Evolutionary conservation across 2,797 vertebrate species (phyloP).

Genomic region (Chaunax sp.): DNA sequence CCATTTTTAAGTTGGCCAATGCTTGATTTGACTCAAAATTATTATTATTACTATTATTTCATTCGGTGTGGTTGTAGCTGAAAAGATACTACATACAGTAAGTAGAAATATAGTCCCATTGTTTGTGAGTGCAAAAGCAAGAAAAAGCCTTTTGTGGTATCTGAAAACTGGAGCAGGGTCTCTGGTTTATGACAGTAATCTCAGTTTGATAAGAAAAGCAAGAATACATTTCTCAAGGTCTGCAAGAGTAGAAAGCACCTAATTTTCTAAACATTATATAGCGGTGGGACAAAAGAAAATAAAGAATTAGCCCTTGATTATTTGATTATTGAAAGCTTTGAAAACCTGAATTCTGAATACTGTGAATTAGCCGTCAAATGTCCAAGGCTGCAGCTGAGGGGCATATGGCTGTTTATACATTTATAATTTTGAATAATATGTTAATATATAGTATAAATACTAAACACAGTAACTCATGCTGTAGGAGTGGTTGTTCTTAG

Average conservation of each 20-base stretch:
- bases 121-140: not conserved
- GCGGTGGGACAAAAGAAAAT: not conserved
- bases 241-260: not conserved
- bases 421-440: too few species aligned
- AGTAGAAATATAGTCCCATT: not conserved
- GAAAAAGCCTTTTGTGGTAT: not conserved
- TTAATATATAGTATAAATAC: too few species aligned
- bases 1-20: too few species aligned
- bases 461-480: too few species aligned
- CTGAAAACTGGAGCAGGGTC: not conserved
- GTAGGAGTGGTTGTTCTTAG: too few species aligned
- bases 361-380: too few species aligned
- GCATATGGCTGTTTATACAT: too few species aligned
- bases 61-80: not conserved
- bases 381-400: too few species aligned
- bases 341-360: not conserved
- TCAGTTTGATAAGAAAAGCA: constrained; percentile 12
- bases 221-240: constrained; percentile 9
- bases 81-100: not conserved
- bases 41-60: not conserved
- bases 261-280: not conserved
- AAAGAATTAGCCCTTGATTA: not conserved
- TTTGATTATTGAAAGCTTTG: not conserved
- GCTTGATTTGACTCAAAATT: too few species aligned
- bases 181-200: not conserved